Evolutionary conservation across 2,888 invertebrate genomes (phyloP), one percentile per base, ranked within the genome.

Genomic region (Acronicta psi): DNA sequence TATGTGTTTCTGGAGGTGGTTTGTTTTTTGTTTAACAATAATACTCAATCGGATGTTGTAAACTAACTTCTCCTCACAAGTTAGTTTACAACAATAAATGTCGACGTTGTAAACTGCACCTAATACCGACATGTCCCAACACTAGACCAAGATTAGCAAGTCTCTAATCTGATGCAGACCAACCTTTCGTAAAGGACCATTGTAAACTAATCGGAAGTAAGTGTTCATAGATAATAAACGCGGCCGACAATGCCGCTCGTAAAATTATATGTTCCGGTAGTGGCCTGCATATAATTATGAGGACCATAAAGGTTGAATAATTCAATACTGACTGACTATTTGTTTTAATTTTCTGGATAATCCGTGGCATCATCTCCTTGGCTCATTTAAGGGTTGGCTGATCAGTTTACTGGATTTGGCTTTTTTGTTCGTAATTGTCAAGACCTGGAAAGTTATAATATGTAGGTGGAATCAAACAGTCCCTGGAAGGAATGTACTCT

Each of bases 201-300:
- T 54, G 40, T 23, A 46, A 16, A 41, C 42, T 17, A 45, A 70
- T 70, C 66, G 70, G 66, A 67, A 67, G 57, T 56, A 18, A 23
- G 14, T 29, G 40, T 41, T 56, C 14, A 52, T 49, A 44, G 25
- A 49, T 41, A 37, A 38, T 68, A 52, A 62, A 54, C 41, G 34
- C 9, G 38, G 41, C 52, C 20, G 43, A 69, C 49, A 66, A 56
- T 56, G 29, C 16, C 13, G 18, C 29, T 56, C 49, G 23, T 53
- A 52, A 67, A 49, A 47, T 47, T 41, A 41, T 25, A 16, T 40
- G 20, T 54, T 54, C 62, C 50, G 62, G 54, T 61, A 31, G 36
- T 31, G 20, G 14, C 34, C 16, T 52, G 50, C 41, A 49, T 50
- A 45, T 41, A 44, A 23, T 36, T 44, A 63, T 29, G 17, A 50